phyloP scores from a whole-genome alignment of 1,140 invertebrate species.

The Proctacanthus coquilletti region DNA sequence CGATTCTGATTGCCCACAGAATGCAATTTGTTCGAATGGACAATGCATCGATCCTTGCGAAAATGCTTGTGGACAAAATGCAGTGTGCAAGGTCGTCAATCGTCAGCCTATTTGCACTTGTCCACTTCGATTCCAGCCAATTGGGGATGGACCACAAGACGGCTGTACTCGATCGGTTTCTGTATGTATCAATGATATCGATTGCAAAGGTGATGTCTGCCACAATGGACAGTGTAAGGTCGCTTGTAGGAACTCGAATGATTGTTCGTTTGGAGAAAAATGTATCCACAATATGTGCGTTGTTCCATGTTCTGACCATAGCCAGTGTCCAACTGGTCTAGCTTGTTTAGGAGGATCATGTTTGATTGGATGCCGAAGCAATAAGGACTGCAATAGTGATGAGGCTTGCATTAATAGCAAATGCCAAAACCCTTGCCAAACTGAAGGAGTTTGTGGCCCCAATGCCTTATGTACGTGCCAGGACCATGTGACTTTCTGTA shows the following conservation, averaged over 20 bases:
- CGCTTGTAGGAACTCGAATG: conserved; percentile 57
- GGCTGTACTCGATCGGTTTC: conserved; percentile 55
- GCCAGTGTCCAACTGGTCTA: conserved; percentile 60
- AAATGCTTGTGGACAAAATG: conserved; percentile 57
- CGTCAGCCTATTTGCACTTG: conserved; percentile 61
- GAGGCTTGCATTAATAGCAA: conserved; percentile 70
- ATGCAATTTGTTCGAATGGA: conserved; percentile 54
- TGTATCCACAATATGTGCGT: conserved; percentile 65
- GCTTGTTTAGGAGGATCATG: conserved; percentile 69
- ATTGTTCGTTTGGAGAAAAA: conserved; percentile 65
- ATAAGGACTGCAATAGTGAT: conserved; percentile 56
- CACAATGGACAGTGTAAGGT: conserved; percentile 68
- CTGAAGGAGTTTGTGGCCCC: conserved; percentile 60
- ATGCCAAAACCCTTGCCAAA: conserved; percentile 67
- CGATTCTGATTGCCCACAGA: conserved; percentile 55
- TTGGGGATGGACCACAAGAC: conserved; percentile 39
- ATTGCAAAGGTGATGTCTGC: conserved; percentile 64
- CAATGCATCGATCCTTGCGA: conserved; percentile 64
- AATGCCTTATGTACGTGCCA: conserved; percentile 64
- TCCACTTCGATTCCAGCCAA: conserved; percentile 49
- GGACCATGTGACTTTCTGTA: conserved; percentile 54
- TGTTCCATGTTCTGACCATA: conserved; percentile 58
- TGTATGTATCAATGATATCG: conserved; percentile 50
- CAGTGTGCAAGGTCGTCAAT: conserved; percentile 57
- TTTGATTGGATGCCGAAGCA: conserved; percentile 62